A percentile compares a stretch with the other conserved stretches of the same genome.
These are phyloP conservation scores for Manis crassicaudata DNA, from an alignment of 2,797 vertebrate genomes.

Conservation along the genomic window DNA sequence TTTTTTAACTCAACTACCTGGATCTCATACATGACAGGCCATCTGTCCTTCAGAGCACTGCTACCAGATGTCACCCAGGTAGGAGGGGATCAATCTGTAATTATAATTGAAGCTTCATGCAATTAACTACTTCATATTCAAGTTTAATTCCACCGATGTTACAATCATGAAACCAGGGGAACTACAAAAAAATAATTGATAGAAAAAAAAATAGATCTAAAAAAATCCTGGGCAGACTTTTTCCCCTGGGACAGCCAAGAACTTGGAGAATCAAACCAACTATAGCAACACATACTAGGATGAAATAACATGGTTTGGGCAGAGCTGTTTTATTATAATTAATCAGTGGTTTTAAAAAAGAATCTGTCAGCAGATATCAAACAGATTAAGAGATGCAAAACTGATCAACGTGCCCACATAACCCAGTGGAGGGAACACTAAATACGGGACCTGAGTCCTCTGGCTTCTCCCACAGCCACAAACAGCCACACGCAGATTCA, in stretches of 20 bases:
- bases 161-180: not conserved
- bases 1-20: not conserved
- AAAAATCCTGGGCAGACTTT: not conserved
- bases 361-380: not conserved
- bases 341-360: not conserved
- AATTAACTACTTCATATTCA: constrained; percentile 50
- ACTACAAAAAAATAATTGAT: constrained; percentile 6
- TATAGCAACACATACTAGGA: not conserved
- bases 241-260: not conserved
- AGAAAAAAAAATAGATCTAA: not conserved
- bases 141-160: constrained; percentile 11
- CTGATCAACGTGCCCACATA: not conserved
- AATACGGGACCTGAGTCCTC: not conserved
- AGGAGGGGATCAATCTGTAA: not conserved
- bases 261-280: not conserved
- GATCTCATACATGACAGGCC: not conserved
- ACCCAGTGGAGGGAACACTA: not conserved
- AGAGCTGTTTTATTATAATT: constrained; percentile 27
- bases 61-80: not conserved
- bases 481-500: not conserved
- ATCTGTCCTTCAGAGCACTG: not conserved
- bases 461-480: too few species aligned
- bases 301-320: not conserved
- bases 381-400: not conserved
- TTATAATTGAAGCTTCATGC: not conserved